Conservation (phyloP, 2,113 vertebrate species). For the Epinephelus moara region DNA sequence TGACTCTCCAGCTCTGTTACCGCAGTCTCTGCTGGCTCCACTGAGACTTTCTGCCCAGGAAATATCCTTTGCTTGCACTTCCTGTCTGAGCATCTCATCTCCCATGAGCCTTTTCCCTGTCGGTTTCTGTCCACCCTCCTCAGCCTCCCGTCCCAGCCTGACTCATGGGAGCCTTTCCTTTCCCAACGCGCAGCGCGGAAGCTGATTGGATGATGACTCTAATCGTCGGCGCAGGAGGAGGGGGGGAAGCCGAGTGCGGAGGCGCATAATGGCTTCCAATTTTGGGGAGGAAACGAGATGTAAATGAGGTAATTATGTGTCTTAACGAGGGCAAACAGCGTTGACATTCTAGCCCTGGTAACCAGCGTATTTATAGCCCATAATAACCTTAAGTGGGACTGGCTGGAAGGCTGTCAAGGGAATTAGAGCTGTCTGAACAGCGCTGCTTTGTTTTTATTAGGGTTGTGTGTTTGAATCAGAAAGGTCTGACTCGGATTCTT, state of each 20-base stretch:
- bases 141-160: constrained; percentile 36
- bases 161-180: constrained; percentile 64
- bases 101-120: constrained; percentile 44
- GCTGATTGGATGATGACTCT: constrained; percentile 78
- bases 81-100: constrained; percentile 60
- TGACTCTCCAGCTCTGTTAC: neutral
- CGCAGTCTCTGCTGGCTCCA: neutral
- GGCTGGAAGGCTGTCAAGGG: constrained; percentile 76
- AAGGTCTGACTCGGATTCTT: constrained; percentile 64
- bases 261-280: constrained; percentile 83
- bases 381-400: constrained; percentile 85
- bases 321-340: constrained; percentile 81
- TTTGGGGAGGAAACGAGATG: constrained; percentile 84
- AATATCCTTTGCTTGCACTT: constrained; percentile 46
- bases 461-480: constrained; percentile 46
- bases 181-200: constrained; percentile 44
- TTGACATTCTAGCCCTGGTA: constrained; percentile 77
- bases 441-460: constrained; percentile 72
- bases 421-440: constrained; percentile 78
- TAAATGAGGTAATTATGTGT: constrained; percentile 87
- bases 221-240: constrained; percentile 46
- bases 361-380: constrained; percentile 83
- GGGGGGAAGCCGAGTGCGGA: constrained; percentile 60
- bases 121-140: constrained; percentile 30
- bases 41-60: constrained; percentile 23